A percentile compares a stretch with the other conserved stretches of the same genome.
phyloP scores from a whole-genome alignment of 2,888 invertebrate species.

The Tipula lateralis region DNA sequence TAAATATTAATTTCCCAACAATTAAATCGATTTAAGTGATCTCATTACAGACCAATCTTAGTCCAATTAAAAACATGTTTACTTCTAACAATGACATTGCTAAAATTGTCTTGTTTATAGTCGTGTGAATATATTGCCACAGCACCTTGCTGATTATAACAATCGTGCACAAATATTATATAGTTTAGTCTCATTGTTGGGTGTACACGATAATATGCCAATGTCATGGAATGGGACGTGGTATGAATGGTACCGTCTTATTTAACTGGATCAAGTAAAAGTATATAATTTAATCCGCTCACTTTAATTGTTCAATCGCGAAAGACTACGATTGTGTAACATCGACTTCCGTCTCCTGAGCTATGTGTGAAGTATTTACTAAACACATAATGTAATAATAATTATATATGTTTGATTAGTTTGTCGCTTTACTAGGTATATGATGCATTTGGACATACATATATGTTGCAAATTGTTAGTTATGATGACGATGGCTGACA shows the following conservation, averaged over 20 bases:
- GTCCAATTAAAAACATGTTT: neutral
- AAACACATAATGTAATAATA: neutral
- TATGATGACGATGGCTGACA: neutral
- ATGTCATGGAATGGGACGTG: neutral
- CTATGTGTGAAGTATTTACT: neutral
- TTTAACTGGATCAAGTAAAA: neutral
- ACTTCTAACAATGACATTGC: neutral
- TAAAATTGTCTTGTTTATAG: neutral
- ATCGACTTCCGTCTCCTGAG: neutral
- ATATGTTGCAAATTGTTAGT: neutral
- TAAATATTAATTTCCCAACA: neutral
- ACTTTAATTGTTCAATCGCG: neutral
- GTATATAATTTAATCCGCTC: neutral
- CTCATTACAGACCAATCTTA: neutral
- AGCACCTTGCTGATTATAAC: neutral
- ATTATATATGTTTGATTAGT: neutral
- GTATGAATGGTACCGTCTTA: neutral
- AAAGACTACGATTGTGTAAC: neutral
- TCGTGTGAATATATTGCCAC: neutral
- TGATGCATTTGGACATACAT: neutral
- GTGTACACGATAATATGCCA: neutral
- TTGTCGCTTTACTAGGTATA: neutral
- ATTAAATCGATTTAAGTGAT: neutral
- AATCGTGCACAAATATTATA: too few relatives aligned
- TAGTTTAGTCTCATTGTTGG: neutral